Evolutionary conservation across 2,888 invertebrate species (phyloP).

Genomic region (Trachelus stipa): DNA sequence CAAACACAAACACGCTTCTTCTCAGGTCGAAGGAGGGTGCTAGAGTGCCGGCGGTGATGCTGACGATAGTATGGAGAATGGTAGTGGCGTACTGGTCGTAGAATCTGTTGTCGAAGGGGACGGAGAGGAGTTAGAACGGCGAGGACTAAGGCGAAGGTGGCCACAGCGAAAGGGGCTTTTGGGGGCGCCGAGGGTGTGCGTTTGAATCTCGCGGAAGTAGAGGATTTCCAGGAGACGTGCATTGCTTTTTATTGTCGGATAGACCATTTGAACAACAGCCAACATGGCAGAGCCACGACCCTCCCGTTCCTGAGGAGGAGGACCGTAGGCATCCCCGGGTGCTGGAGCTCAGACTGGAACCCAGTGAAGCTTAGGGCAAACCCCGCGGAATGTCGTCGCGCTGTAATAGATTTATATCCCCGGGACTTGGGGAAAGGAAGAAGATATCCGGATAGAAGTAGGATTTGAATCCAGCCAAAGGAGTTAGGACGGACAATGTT

Average conservation of each 20-base stretch:
- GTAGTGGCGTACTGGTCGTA: constrained; percentile 1
- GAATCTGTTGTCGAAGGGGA: constrained; percentile 9
- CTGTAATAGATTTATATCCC: constrained; percentile 58
- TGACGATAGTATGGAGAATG: constrained; percentile 9
- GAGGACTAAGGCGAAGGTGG: constrained; percentile 26
- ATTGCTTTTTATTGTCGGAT: constrained; percentile 61
- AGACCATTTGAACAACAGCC: constrained; percentile 64
- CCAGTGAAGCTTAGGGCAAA: not conserved
- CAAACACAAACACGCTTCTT: constrained; percentile 64
- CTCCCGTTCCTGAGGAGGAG: constrained; percentile 5
- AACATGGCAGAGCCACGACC: constrained; percentile 49
- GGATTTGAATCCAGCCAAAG: constrained; percentile 14
- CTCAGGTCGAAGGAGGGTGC: constrained; percentile 12
- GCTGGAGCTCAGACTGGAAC: not conserved
- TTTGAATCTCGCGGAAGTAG: constrained; percentile 57
- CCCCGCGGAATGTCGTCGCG: constrained; percentile 39
- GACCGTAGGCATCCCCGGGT: not conserved
- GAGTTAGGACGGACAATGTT: constrained; percentile 19
- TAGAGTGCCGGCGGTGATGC: constrained; percentile 18
- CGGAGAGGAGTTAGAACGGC: constrained; percentile 20
- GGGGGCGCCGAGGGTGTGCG: constrained; percentile 34
- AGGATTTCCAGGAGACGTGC: constrained; percentile 57
- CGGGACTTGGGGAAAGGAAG: constrained; percentile 30
- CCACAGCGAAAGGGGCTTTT: constrained; percentile 28
- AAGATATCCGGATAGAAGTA: constrained; percentile 20